Evolutionary conservation across 2,113 vertebrate genomes (phyloP), one percentile per base, ranked within the genome.

Genomic region (Eublepharis macularius): DNA sequence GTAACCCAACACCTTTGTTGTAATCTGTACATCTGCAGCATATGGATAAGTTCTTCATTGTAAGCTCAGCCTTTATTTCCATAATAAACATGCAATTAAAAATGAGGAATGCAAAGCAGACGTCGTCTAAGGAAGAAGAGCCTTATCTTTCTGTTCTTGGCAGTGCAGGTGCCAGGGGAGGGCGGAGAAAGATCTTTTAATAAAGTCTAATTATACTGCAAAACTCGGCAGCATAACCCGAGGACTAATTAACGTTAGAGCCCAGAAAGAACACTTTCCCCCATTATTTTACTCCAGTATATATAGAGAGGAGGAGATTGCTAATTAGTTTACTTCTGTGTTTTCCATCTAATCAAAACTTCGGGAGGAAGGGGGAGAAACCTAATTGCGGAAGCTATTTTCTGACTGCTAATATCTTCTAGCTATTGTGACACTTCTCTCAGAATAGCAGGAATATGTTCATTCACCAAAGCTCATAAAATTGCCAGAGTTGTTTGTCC

Each of bases 311-410:
- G 76, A 76, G 85, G 89, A 72, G 54, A 76, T 82, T 63, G 60
- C 60, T 93, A 91, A 94, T 95, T 93, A 87, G 72, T 87, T 94
- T 88, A 82, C 83, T 86, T 89, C 81, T 89, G 82, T 92, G 60
- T 87, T 84, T 93, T 83, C 92, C 89, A 81, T 49, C 70, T 84
- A 69, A 91, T 83, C 84, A 81, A 90, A 87, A 75, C 26, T 4
- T 8, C 26, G 24, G 26, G 26, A 63, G 60, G 9, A 6, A 24
- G 21, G 21, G 49, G 10, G 80, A 43, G 91, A 88, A 66, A 88
- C 78, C 82, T 86, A 32, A 80, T 87, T 89, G 89, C 84, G 82
- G 89, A 74, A 90, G 43, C 66, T 73, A 70, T 43, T 81, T 86
- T 6, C 1, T 1, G 4, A 76, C 85, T 80, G 87, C 17, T 80